These are phyloP conservation scores for Tenualosa thibaudeaui DNA, from an alignment of 2,797 vertebrate genomes.

Conservation along the genomic window DNA sequence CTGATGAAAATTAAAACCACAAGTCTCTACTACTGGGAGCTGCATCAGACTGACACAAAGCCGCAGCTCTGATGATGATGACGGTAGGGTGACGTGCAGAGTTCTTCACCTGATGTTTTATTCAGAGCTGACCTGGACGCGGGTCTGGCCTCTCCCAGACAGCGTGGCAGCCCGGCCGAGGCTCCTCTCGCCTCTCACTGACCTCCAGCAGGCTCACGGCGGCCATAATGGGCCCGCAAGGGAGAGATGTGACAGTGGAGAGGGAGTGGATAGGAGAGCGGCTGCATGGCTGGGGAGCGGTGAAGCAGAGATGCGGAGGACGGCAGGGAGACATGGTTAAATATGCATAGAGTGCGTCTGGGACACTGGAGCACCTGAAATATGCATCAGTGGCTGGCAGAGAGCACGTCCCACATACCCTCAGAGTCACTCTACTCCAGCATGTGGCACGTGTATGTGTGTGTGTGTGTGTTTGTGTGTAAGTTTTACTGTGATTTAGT, in stretches of 20 bases:
- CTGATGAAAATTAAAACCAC: neutral
- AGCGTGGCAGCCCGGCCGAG: neutral
- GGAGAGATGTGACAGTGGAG: no score
- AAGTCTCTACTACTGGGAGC: neutral
- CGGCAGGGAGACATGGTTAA: slow-evolving; percentile 5
- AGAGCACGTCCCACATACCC: neutral
- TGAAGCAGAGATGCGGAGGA: neutral
- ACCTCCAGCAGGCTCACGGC: neutral
- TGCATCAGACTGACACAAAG: neutral
- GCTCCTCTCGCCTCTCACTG: neutral
- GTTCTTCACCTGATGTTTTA: neutral
- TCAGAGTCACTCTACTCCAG: neutral
- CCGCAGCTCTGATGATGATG: neutral
- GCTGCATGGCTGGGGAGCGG: neutral
- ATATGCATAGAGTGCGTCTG: neutral
- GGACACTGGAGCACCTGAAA: slow-evolving; percentile 17
- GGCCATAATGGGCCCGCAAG: no score
- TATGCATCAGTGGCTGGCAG: slow-evolving; percentile 6
- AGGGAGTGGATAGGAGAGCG: no score
- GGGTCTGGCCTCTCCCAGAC: neutral
- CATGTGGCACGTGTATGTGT: neutral
- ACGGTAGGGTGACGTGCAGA: neutral
- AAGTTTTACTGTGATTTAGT: neutral
- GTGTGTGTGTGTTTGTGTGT: neutral
- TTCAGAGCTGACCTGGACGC: neutral